A percentile compares a stretch with the other conserved stretches of the same genome.
These are phyloP conservation scores for Panthera tigris DNA, from an alignment of 2,113 vertebrate genomes.

Conservation along the genomic window DNA sequence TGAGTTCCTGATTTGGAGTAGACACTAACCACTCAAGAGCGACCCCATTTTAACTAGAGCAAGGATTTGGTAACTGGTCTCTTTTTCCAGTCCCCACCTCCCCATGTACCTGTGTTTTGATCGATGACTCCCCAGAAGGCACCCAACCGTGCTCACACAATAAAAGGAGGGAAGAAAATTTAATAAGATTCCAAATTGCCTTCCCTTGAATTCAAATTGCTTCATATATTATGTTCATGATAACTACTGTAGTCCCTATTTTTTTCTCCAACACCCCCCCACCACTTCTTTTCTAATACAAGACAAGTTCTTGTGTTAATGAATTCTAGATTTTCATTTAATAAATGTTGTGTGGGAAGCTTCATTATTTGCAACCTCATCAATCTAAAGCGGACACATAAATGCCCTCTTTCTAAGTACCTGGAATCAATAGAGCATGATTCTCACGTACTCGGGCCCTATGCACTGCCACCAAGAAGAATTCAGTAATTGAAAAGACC, in stretches of 20 bases:
- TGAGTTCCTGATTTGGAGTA: background rate
- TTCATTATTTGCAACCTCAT: conserved; percentile 64
- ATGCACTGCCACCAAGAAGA: conserved; percentile 65
- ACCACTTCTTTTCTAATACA: conserved; percentile 12
- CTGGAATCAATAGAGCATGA: conserved; percentile 63
- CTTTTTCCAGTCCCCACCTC: background rate
- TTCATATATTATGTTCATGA: conserved; percentile 73
- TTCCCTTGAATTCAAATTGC: conserved; percentile 76
- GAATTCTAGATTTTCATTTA: conserved; percentile 78
- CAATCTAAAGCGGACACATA: conserved; percentile 35
- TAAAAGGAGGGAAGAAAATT: conserved; percentile 71
- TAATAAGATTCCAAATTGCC: conserved; percentile 81
- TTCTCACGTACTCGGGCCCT: conserved; percentile 66
- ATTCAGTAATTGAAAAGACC: conserved; percentile 79
- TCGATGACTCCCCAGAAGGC: conserved; percentile 69
- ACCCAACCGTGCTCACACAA: conserved; percentile 53
- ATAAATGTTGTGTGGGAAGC: conserved; percentile 68
- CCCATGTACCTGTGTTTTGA: conserved; percentile 64
- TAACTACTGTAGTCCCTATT: conserved; percentile 50
- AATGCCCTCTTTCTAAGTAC: conserved; percentile 60
- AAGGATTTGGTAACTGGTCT: background rate
- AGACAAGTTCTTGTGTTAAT: conserved; percentile 58
- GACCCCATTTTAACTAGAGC: background rate
- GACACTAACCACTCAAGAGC: background rate
- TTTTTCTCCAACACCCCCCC: background rate